Evolutionary conservation across 2,888 invertebrate species (phyloP).

Genomic region (Stenichneumon culpator): DNA sequence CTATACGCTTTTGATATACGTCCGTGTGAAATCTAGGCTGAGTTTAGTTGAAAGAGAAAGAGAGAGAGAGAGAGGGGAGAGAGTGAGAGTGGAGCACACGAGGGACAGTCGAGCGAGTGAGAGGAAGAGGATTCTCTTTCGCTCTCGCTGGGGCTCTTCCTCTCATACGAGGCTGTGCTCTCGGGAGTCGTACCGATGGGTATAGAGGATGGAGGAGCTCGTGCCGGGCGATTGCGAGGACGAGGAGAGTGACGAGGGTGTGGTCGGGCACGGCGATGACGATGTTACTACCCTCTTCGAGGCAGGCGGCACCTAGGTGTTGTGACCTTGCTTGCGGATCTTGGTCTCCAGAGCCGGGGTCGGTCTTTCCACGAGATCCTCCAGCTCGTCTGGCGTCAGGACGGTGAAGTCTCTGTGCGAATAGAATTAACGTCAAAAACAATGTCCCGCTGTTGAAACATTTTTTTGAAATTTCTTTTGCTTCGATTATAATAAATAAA

Average conservation of each 20-base stretch:
- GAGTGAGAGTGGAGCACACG: conserved; percentile 18
- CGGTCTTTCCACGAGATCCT: conserved; percentile 87
- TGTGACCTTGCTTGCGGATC: conserved; percentile 82
- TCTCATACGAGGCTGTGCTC: conserved; percentile 82
- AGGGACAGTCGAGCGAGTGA: background rate
- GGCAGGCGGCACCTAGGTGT: conserved; percentile 82
- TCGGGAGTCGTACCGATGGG: conserved; percentile 82
- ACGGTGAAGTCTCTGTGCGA: conserved; percentile 83
- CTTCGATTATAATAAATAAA: no score
- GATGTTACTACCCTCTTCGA: conserved; percentile 81
- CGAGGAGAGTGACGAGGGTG: conserved; percentile 81
- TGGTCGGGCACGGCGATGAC: conserved; percentile 80
- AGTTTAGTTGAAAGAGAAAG: conserved; percentile 53
- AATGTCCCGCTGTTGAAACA: no score
- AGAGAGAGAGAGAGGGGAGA: conserved; percentile 1
- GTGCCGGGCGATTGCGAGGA: conserved; percentile 82
- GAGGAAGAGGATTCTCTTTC: conserved; percentile 28
- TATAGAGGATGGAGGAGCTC: conserved; percentile 82
- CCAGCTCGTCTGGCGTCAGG: conserved; percentile 87
- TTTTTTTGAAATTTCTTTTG: background rate
- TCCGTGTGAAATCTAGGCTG: conserved; percentile 68
- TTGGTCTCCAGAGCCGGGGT: conserved; percentile 86
- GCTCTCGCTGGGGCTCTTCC: conserved; percentile 6
- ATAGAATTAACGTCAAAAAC: background rate
- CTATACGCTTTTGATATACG: conserved; percentile 56